Evolutionary conservation across 1,140 invertebrate genomes (phyloP).

Genomic region (Hyles euphorbiae): DNA sequence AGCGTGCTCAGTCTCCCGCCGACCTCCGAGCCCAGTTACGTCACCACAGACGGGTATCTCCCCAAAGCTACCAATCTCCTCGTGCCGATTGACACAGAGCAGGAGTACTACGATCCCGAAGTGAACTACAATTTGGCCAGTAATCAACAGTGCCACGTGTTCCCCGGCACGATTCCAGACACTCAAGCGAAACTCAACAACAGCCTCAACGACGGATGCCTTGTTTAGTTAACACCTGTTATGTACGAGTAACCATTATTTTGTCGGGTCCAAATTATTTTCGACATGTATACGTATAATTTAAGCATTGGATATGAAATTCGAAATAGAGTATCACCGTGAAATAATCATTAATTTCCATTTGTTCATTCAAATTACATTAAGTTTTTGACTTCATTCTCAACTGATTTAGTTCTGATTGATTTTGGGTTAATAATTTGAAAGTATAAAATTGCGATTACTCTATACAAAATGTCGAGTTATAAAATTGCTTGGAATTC

Average conservation of each 20-base stretch:
- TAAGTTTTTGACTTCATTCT: too few species aligned
- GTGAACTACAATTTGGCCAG: slow-evolving; percentile 45
- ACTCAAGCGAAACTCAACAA: slow-evolving; percentile 62
- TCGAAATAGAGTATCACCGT: slow-evolving; percentile 58
- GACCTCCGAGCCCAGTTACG: slow-evolving; percentile 45
- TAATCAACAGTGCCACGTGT: slow-evolving; percentile 61
- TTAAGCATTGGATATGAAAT: slow-evolving; percentile 49
- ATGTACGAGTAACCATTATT: slow-evolving; percentile 14
- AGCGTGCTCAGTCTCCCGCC: slow-evolving; percentile 63
- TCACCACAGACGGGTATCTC: slow-evolving; percentile 60
- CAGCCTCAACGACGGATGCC: slow-evolving; percentile 71
- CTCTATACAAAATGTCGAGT: too few species aligned
- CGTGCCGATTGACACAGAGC: slow-evolving; percentile 54
- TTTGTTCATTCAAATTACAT: slow-evolving; percentile 3
- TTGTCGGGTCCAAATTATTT: slow-evolving; percentile 62
- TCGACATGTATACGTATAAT: slow-evolving; percentile 60
- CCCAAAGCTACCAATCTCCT: slow-evolving; percentile 64
- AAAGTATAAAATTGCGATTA: too few species aligned
- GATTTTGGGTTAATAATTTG: too few species aligned
- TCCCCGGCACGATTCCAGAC: slow-evolving; percentile 49
- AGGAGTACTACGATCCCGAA: slow-evolving; percentile 65
- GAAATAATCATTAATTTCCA: slow-evolving; percentile 8
- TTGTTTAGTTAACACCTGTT: slow-evolving; percentile 51
- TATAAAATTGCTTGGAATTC: too few species aligned
- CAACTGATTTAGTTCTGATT: too few species aligned